Evolutionary conservation across 37 sponge, comb jelly and placozoan genomes (phyloP), one percentile per base, ranked within the genome.

Genomic region (Geodia barretti): DNA sequence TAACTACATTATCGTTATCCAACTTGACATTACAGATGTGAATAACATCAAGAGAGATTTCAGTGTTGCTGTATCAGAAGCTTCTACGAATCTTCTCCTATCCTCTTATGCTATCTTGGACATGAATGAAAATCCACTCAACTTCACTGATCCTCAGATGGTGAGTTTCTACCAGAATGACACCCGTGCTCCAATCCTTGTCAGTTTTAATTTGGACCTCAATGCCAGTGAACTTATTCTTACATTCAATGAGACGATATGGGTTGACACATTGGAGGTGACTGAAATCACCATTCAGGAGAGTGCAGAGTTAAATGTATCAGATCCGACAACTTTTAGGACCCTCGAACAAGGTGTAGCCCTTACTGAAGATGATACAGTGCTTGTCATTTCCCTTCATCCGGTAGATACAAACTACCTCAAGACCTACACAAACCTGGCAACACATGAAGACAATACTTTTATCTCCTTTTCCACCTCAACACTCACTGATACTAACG

Each of bases 91-190:
- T 35, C 34, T 96, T 31, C 11, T 39, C 2, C 89, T 90, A 4
- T 82, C 91, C 1, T 24, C 63, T 24, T 25, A 24, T 19, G 79
- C 97, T 59, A 85, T 96, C 40, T 31, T 29, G 39, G 97, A 96
- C 35, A 92, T 96, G 97, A 93, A 96, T 58, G 86, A 39, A 19
- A 96, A 96, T 78, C 58, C 7, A 63, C 86, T 96, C 2, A 80
- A 80, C 39, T 92, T 96, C 65, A 39, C 84, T 40, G 79, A 42
- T 23, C 82, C 88, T 14, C 60, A 80, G 28, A 71, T 80, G 61
- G 96, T 90, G 3, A 29, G 67, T 11, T 68, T 24, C 39, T 90
- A 74, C 80, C 36, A 68, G 19, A 59, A 47, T 64, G 97, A 96
- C 47, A 80, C 88, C 0, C 75, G 72, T 60, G 11, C 60, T 19